Base-by-base conservation (phyloP, 64 coral and sea anemone genomes). In the Montipora cactus region DNA sequence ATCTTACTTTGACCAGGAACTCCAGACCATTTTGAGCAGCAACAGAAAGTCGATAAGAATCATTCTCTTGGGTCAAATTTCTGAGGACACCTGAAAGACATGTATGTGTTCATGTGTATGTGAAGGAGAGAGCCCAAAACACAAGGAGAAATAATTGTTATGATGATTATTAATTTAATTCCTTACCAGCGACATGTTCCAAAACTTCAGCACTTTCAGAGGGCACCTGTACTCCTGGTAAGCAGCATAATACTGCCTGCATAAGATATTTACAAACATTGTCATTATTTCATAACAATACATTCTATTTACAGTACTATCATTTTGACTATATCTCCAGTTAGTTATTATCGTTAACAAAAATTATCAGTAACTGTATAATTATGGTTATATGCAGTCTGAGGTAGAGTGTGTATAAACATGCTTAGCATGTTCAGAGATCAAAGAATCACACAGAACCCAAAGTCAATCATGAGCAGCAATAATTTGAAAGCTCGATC, bases 1-100 rank as follows among this genome's bases (percentile, higher is more conserved):
- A 78, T 78, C 76, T 78, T 19, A 99, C 98, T 92, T 99, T 99
- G n/a, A 99, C 19, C 14, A 99, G 86, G 79, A 64, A 87, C 73
- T 96, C 95, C 37, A 94, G 80, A 18, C 98, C 98, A 79, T 58
- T 22, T 70, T 87, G 81, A 49, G 87, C 87, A 13, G 76, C 20
- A 53, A 96, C 85, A 75, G 88, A 93, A 46, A 91, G 5, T 12
- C 91, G 92, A 20, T 76, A 78, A 14, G 88, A 90, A 64, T 66
- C 87, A 78, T 48, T 88, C 19, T 95, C 88, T 44, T 96, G 67
- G 10, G 91, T 89, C 6, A 99, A 66, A 79, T 99, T 99, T 19
- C 90, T 90, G 51, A 99, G 93, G 25, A 95, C 89, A 71, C 92
- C 98, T 99, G 76, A 86, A 71, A 86, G 12, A 50, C 4, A 3